A percentile compares a stretch with the other conserved stretches of the same genome.
Conservation (phyloP, 2,113 vertebrate genomes). For the Oenanthe oenanthe region DNA sequence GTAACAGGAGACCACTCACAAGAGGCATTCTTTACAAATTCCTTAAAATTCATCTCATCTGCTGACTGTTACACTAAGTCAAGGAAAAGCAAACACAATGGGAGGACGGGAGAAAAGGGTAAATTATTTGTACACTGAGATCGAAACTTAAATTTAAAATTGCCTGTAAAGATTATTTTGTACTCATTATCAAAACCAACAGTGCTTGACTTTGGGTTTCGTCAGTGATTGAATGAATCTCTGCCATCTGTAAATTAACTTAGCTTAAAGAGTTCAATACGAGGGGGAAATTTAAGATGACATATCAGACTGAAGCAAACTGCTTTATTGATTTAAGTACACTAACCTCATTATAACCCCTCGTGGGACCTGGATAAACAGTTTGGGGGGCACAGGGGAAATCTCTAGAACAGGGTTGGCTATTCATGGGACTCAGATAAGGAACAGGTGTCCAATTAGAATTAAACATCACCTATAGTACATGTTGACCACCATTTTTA, state of each 20-base stretch:
- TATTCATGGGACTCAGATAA: not conserved
- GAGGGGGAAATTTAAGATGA: not conserved
- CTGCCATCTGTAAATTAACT: not conserved
- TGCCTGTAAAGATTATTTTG: not conserved
- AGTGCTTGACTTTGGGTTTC: not conserved
- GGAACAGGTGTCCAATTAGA: not conserved
- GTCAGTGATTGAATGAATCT: not conserved
- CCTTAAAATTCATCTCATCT: not conserved
- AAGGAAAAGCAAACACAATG: not conserved
- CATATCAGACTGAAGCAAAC: not conserved
- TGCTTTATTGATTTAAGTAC: not conserved
- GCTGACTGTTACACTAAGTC: not conserved
- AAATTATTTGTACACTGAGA: not conserved
- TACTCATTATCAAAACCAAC: not conserved
- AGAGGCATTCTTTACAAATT: conserved; percentile 18
- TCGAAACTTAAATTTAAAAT: not conserved
- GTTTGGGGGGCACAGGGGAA: not conserved
- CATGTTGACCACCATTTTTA: not conserved
- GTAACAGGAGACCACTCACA: conserved; percentile 23
- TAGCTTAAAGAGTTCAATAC: not conserved
- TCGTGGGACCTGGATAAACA: not conserved
- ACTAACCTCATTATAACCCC: not conserved
- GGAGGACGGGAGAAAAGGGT: not conserved
- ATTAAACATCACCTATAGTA: not conserved
- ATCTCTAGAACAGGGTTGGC: not conserved